Evolutionary conservation across 2,888 invertebrate genomes (phyloP).

Genomic region (Adelphocoris suturalis): DNA sequence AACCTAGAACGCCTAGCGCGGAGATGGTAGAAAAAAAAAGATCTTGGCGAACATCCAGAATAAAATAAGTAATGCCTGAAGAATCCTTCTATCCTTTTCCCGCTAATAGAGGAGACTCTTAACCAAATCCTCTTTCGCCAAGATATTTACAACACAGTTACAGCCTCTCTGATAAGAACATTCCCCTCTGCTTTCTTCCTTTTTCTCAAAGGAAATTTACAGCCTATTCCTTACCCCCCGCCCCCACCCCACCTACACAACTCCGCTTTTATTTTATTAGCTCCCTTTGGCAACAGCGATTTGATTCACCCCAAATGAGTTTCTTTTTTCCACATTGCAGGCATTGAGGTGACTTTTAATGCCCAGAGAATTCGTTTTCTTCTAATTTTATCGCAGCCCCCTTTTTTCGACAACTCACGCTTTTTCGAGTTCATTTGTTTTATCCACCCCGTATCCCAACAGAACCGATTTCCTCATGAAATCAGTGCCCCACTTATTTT

Average conservation of each 20-base stretch:
- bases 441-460: background rate
- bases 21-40: slow-evolving; percentile 35
- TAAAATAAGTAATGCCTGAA: slow-evolving; percentile 69
- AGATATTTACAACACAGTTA: slow-evolving; percentile 72
- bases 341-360: slow-evolving; percentile 57
- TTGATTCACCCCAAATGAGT: slow-evolving; percentile 67
- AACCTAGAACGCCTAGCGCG: background rate
- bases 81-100: slow-evolving; percentile 65
- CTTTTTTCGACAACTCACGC: background rate
- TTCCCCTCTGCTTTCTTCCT: slow-evolving; percentile 43
- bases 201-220: slow-evolving; percentile 65
- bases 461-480: background rate
- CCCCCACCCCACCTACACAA: background rate
- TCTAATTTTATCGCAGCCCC: background rate
- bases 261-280: slow-evolving; percentile 68
- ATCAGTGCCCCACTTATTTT: background rate
- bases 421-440: background rate
- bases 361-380: slow-evolving; percentile 49
- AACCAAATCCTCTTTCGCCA: slow-evolving; percentile 71
- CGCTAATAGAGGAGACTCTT: slow-evolving; percentile 71
- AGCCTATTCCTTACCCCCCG: slow-evolving; percentile 36
- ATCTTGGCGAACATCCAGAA: slow-evolving; percentile 65
- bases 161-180: slow-evolving; percentile 68
- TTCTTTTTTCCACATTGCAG: slow-evolving; percentile 53
- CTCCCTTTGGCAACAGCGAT: slow-evolving; percentile 63